Percentiles rank a stretch among this genome's conserved stretches.
These are phyloP conservation scores for Physeter macrocephalus DNA, from an alignment of 2,113 vertebrate genomes.

Conservation along the genomic window DNA sequence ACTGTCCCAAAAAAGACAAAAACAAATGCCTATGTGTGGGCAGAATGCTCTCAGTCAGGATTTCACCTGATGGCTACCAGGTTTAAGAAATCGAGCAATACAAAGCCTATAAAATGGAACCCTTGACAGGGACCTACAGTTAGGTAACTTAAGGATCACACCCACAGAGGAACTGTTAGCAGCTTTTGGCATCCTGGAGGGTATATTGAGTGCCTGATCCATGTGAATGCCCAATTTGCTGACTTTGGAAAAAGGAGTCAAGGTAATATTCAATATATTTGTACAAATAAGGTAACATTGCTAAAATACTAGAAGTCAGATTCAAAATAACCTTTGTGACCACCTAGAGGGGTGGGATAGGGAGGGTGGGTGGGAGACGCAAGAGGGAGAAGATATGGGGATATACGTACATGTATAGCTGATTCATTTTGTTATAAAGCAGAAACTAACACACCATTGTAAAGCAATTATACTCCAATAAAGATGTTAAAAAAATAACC, in stretches of 20 bases:
- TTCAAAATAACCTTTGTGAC: not conserved
- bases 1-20: not conserved
- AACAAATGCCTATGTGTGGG: constrained; percentile 9
- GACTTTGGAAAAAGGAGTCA: not conserved
- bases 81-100: constrained; percentile 24
- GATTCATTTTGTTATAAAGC: too few relatives aligned
- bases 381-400: too few relatives aligned
- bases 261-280: not conserved
- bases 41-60: not conserved
- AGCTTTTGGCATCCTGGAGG: not conserved
- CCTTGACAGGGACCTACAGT: not conserved
- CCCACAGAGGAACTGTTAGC: not conserved
- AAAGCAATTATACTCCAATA: too few relatives aligned
- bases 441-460: too few relatives aligned
- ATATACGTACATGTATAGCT: too few relatives aligned
- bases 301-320: not conserved
- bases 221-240: not conserved
- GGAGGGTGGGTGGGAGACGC: too few relatives aligned
- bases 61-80: not conserved
- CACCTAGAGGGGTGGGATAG: too few relatives aligned
- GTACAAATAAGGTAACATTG: not conserved
- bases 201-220: not conserved
- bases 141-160: constrained; percentile 7
- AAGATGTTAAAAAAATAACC: not conserved
- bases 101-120: not conserved